These are phyloP conservation scores for Gymnorhina tibicen DNA, from an alignment of 2,113 vertebrate genomes.

Conservation along the genomic window DNA sequence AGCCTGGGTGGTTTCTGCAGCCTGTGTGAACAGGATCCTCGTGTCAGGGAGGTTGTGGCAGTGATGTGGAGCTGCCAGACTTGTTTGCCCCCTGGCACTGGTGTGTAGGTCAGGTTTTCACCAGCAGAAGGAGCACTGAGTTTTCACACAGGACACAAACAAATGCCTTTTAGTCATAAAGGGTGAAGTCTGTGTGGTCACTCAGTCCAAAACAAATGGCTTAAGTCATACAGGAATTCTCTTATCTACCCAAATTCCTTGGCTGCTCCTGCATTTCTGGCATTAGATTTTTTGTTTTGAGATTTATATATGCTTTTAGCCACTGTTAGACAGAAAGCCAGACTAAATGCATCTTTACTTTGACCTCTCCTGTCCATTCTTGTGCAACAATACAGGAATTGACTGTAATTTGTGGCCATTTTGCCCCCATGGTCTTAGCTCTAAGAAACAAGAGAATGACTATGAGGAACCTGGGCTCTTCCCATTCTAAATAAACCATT, in stretches of 20 bases:
- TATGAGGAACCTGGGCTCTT: neutral
- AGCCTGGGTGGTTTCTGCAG: neutral
- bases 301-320: constrained; percentile 19
- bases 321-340: neutral
- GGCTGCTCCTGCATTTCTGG: neutral
- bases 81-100: neutral
- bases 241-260: constrained; percentile 38
- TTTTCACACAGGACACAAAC: neutral
- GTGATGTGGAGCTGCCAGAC: neutral
- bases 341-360: neutral
- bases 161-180: neutral
- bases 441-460: neutral
- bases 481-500: neutral
- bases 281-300: neutral
- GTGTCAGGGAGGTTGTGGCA: neutral
- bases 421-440: neutral
- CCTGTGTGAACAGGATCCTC: neutral
- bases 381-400: neutral
- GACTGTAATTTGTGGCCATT: neutral
- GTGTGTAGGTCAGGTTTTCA: neutral
- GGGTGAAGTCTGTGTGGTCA: neutral
- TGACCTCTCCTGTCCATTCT: constrained; percentile 7
- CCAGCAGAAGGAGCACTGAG: neutral
- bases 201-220: neutral
- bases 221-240: constrained; percentile 10